Conservation (phyloP, 2,797 vertebrate genomes). For the Trachurus trachurus region DNA sequence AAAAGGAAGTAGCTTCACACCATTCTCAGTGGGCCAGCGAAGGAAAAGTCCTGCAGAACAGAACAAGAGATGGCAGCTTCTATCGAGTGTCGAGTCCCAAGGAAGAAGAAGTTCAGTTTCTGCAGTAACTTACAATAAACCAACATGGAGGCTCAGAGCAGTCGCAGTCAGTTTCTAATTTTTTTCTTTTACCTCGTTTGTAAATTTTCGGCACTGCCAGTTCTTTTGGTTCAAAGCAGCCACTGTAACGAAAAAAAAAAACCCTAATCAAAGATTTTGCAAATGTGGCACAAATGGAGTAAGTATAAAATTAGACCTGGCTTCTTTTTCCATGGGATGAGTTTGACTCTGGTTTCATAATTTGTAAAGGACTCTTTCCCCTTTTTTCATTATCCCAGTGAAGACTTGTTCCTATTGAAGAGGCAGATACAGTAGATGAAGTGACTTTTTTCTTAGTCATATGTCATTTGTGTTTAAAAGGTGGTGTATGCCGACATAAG, state of each 20-base stretch:
- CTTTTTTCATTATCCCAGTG: background rate
- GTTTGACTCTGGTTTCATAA: constrained; percentile 18
- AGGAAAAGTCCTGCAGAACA: constrained; percentile 55
- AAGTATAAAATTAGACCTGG: constrained; percentile 26
- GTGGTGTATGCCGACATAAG: background rate
- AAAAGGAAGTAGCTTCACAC: constrained; percentile 65
- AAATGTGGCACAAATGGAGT: constrained; percentile 16
- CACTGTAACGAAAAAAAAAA: constrained; percentile 22
- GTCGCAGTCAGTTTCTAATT: constrained; percentile 30
- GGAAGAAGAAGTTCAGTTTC: constrained; percentile 43
- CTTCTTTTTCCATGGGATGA: background rate
- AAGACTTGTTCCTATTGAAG: constrained; percentile 1
- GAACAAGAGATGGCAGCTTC: constrained; percentile 60
- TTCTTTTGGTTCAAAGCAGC: constrained; percentile 2
- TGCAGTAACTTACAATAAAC: constrained; percentile 23
- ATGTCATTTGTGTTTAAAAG: background rate
- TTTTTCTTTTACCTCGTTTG: constrained; percentile 7
- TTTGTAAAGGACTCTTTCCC: constrained; percentile 4
- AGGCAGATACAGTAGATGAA: constrained; percentile 8
- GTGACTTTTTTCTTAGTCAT: constrained; percentile 17
- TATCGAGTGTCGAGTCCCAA: constrained; percentile 26
- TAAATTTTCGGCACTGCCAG: constrained; percentile 7
- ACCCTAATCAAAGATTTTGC: constrained; percentile 24
- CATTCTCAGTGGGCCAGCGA: constrained; percentile 51
- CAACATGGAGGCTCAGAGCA: constrained; percentile 8